These are phyloP conservation scores for Graphium colonna DNA, from an alignment of 2,888 invertebrate genomes.

Conservation along the genomic window DNA sequence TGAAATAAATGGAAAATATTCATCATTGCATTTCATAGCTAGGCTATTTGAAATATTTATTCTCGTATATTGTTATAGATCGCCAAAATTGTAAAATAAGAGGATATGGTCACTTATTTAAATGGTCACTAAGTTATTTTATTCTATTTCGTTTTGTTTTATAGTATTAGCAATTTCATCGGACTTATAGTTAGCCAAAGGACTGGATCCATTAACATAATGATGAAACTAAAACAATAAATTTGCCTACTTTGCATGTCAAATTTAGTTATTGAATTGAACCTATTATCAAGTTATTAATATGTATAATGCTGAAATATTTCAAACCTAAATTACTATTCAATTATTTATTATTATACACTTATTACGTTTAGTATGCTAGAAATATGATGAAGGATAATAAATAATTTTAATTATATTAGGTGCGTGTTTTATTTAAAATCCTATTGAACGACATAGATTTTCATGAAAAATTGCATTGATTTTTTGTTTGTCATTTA, in stretches of 20 bases:
- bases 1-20: slow-evolving; percentile 31
- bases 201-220: slow-evolving; percentile 54
- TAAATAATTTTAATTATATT: slow-evolving; percentile 82
- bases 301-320: slow-evolving; percentile 76
- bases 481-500: too few species aligned
- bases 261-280: slow-evolving; percentile 57
- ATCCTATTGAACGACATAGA: too few species aligned
- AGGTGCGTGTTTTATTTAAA: slow-evolving; percentile 62
- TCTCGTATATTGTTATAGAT: slow-evolving; percentile 72
- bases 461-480: too few species aligned
- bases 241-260: slow-evolving; percentile 75
- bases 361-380: slow-evolving; percentile 82
- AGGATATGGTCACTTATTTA: slow-evolving; percentile 62
- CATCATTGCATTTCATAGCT: slow-evolving; percentile 51
- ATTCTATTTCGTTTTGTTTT: slow-evolving; percentile 49
- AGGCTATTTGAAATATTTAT: slow-evolving; percentile 53
- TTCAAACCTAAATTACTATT: slow-evolving; percentile 78
- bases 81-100: slow-evolving; percentile 71
- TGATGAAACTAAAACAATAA: slow-evolving; percentile 72
- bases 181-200: slow-evolving; percentile 44
- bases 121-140: slow-evolving; percentile 59
- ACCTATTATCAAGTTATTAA: slow-evolving; percentile 70
- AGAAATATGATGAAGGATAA: slow-evolving; percentile 81
- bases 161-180: slow-evolving; percentile 35
- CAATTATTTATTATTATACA: slow-evolving; percentile 81